Evolutionary conservation across 2,888 invertebrate species (phyloP).

Genomic region (Drosophila nr. perissopoda): DNA sequence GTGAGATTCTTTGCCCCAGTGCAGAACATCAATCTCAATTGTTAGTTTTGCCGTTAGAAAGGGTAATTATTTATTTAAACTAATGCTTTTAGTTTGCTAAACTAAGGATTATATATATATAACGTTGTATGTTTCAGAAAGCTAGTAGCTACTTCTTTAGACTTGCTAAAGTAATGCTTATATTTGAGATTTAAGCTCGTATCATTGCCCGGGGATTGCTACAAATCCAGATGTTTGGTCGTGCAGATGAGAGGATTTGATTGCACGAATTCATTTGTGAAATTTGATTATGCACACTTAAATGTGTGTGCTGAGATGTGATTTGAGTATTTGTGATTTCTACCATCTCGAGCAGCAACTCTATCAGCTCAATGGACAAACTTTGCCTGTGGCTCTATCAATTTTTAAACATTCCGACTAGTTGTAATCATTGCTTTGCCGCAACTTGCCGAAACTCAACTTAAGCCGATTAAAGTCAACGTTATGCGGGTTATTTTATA

Average conservation of each 20-base stretch:
- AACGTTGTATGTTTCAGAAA: neutral
- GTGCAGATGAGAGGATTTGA: constrained; percentile 63
- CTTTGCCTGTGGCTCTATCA: constrained; percentile 50
- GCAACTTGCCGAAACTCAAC: constrained; percentile 44
- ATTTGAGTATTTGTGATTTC: constrained; percentile 16
- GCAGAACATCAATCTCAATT: too few relatives aligned
- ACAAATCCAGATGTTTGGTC: constrained; percentile 33
- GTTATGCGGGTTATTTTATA: constrained; percentile 29
- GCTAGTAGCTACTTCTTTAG: neutral
- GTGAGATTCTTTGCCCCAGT: too few relatives aligned
- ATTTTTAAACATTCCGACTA: constrained; percentile 49
- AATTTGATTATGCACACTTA: constrained; percentile 63
- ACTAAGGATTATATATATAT: neutral
- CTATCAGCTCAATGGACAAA: constrained; percentile 39
- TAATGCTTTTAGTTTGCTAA: fast-evolving
- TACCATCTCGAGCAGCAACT: neutral
- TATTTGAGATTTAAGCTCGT: constrained; percentile 15
- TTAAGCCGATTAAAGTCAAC: constrained; percentile 61
- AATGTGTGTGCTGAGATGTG: constrained; percentile 27
- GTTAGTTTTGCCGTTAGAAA: neutral
- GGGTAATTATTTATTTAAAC: too few relatives aligned
- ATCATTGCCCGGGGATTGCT: constrained; percentile 9
- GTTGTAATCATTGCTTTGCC: constrained; percentile 52
- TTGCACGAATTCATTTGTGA: constrained; percentile 62
- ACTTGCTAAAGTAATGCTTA: neutral